Evolutionary conservation across 2,888 invertebrate species (phyloP), one percentile per base, ranked within the genome.

Genomic region (Limulus polyphemus): DNA sequence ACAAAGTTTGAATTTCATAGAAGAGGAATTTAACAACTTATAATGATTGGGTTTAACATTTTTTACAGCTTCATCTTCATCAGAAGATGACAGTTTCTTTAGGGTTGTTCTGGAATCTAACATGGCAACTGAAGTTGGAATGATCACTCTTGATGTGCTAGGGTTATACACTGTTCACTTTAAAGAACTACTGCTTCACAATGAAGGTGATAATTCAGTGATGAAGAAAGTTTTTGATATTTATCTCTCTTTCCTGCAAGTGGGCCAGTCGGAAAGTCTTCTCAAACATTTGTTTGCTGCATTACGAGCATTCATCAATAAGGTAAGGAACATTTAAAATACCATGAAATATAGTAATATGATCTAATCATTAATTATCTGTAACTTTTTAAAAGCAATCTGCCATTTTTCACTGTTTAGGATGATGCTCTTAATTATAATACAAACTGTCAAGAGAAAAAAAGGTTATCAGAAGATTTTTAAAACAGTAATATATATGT

Each of bases 251-350:
- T 67, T 70, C 58, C 56, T 70, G 12, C 88, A 89, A 77, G 82
- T 87, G 54, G 89, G 91, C 2, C 95, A 95, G 74, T 93, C 94
- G 56, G 95, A 97, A 76, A 84, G 83, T 4, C 79, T 97, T 56
- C 86, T 92, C 70, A 86, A 87, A 71, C 95, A 97, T 73, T 84
- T 93, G 17, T 94, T 97, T 76, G 93, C 93, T 2, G 88, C 92
- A 0, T 78, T 97, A 57, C 81, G 95, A 68, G 88, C 91, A 0
- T 95, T 94, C 74, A 88, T 97, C 62, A 93, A 91, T 75, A 88
- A 90, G 67, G 74, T 74, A 61, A 10, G 13, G 10, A 32, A 13
- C 3, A 55, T 52, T 58, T 49, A 32, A 32, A 32, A 32, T 32
- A 32, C 32, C 32, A 32, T 32, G 32, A 32, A 32, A 32, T 32